Evolutionary conservation across 2,797 vertebrate genomes (phyloP), one percentile per base, ranked within the genome.

Genomic region (Tragopan temminckii): DNA sequence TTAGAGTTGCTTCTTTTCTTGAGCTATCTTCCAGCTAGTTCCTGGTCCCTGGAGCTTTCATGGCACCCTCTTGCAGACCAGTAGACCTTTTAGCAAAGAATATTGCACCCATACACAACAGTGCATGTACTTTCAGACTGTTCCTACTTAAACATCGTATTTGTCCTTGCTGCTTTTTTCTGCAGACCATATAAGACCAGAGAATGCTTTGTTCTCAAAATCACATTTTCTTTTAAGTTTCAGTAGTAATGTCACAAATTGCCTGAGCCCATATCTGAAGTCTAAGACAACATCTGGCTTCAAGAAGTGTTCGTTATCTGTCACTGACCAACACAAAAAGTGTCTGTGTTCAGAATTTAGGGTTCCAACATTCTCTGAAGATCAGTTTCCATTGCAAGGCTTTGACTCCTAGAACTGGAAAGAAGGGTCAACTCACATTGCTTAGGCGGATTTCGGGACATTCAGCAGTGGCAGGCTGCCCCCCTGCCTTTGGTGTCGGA

Each of bases 321-420:
- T 93, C 76, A 1, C 91, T 95, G 93, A 95, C 69, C 90, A 94
- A 86, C 55, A 0, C 91, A 75, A 85, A 84, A 90, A 93, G 94
- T 93, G 89, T 95, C 89, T 97, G 90, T 94, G 83, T 93, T 97
- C 94, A 93, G 94, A 94, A 93, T 94, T 93, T 79, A 96, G 96
- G 93, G 89, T 79, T 97, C 90, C 90, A 95, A 67, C 92, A 69
- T 25, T 89, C 87, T 93, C 18, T 92, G 96, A 94, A 96, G 94
- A 96, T 91, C 90, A 96, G 78, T 94, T 95, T 79, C 77, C 89
- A 85, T 96, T 96, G 85, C 87, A 95, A 96, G 94, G 94, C 93
- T 96, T 94, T 96, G 96, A 85, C 95, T 96, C 80, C 90, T 94
- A 96, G 88, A 95, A 18, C 38, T 92, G 96, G 90, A 78, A 96